Conservation (phyloP, 2,888 invertebrate genomes). For the Pinctada fucata region DNA sequence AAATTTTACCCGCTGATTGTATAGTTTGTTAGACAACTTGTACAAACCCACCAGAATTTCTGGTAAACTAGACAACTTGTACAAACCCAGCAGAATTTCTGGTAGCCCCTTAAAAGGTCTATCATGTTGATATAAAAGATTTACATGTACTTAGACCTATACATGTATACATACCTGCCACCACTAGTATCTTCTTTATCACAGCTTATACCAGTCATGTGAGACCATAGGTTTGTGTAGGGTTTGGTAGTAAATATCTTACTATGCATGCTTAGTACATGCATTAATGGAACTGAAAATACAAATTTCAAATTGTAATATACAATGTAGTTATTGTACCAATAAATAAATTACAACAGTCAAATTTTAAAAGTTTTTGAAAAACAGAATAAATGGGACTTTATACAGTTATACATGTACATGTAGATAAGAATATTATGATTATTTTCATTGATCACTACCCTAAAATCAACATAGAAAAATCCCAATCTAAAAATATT, state of each 20-base stretch:
- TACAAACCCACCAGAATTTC: too few relatives aligned
- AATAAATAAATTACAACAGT: not conserved
- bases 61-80: too few relatives aligned
- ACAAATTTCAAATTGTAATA: too few relatives aligned
- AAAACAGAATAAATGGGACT: too few relatives aligned
- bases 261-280: slow-evolving; percentile 91
- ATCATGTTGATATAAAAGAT: not conserved
- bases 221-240: slow-evolving; percentile 74
- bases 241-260: slow-evolving; percentile 83
- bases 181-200: not conserved
- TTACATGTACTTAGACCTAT: not conserved
- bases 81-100: not conserved
- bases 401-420: too few relatives aligned
- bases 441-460: too few relatives aligned
- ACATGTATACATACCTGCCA: slow-evolving; percentile 50
- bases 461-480: too few relatives aligned
- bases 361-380: too few relatives aligned
- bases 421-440: too few relatives aligned
- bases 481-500: too few relatives aligned
- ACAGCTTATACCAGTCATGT: slow-evolving; percentile 72
- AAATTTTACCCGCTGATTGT: too few relatives aligned
- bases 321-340: not conserved
- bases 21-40: too few relatives aligned
- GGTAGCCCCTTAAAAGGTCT: not conserved
- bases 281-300: slow-evolving; percentile 88